These are phyloP conservation scores for Neoaliturus tenellus DNA, from an alignment of 2,888 invertebrate species.

Conservation along the genomic window DNA sequence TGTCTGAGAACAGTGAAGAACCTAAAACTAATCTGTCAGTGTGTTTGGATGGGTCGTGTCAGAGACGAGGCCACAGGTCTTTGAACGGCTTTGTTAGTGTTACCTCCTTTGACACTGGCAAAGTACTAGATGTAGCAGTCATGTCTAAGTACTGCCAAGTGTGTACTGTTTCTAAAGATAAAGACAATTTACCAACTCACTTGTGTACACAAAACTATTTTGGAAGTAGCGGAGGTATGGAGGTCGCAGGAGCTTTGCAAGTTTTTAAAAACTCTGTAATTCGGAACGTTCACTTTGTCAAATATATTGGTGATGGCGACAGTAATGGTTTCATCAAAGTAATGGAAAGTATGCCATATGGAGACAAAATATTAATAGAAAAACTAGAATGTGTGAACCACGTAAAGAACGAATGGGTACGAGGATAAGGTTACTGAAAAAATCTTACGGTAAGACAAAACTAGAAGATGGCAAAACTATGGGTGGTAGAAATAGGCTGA, in stretches of 20 bases:
- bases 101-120: conserved; percentile 26
- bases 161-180: conserved; percentile 31
- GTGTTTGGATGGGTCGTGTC: conserved; percentile 40
- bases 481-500: conserved; percentile 42
- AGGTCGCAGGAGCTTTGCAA: conserved; percentile 42
- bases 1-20: background rate
- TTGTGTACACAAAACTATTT: conserved; percentile 17
- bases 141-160: conserved; percentile 40
- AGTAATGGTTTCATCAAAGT: conserved; percentile 37
- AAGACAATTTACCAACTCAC: conserved; percentile 34
- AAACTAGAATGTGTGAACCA: conserved; percentile 43
- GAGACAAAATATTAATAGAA: conserved; percentile 21
- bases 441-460: conserved; percentile 25
- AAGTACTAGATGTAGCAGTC: conserved; percentile 14
- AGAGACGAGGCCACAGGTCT: conserved; percentile 19
- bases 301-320: background rate
- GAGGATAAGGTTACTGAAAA: conserved; percentile 21
- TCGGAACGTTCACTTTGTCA: conserved; percentile 24
- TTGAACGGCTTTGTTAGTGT: conserved; percentile 48
- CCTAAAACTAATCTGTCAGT: conserved; percentile 41
- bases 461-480: conserved; percentile 43
- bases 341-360: conserved; percentile 39
- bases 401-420: conserved; percentile 24
- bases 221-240: conserved; percentile 42
- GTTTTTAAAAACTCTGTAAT: conserved; percentile 40